Conservation (phyloP, 2,113 vertebrate species). For the Malurus elegans region DNA sequence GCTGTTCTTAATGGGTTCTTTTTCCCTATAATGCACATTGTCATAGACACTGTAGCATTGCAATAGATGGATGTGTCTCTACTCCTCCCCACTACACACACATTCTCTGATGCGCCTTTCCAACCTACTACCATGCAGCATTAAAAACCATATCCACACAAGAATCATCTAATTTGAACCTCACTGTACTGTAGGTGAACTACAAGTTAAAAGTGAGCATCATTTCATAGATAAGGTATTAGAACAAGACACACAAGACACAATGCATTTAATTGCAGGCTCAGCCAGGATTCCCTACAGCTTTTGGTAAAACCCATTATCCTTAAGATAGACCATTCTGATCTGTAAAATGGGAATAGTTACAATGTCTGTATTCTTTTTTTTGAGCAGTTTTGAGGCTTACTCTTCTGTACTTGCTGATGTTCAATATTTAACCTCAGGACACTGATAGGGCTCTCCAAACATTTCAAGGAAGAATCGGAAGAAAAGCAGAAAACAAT, state of each 20-base stretch:
- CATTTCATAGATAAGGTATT: background rate
- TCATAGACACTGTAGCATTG: background rate
- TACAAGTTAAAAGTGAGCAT: background rate
- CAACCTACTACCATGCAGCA: background rate
- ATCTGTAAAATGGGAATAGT: background rate
- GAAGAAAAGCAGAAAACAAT: background rate
- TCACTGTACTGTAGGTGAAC: background rate
- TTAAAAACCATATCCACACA: background rate
- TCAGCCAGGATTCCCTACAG: background rate
- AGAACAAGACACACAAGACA: background rate
- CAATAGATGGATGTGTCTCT: background rate
- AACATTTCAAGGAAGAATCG: background rate
- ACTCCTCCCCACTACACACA: background rate
- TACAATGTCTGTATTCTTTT: background rate
- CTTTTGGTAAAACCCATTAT: background rate
- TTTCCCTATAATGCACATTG: background rate
- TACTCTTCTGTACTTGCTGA: background rate
- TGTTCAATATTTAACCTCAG: background rate
- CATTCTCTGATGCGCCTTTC: background rate
- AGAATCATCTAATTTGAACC: background rate
- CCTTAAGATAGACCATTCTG: background rate
- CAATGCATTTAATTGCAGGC: background rate
- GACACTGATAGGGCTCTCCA: background rate
- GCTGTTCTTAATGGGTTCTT: conserved; percentile 20
- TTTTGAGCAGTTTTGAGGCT: background rate